These are phyloP conservation scores for Muscicapa comitata DNA, from an alignment of 2,797 vertebrate species.

Conservation along the genomic window DNA sequence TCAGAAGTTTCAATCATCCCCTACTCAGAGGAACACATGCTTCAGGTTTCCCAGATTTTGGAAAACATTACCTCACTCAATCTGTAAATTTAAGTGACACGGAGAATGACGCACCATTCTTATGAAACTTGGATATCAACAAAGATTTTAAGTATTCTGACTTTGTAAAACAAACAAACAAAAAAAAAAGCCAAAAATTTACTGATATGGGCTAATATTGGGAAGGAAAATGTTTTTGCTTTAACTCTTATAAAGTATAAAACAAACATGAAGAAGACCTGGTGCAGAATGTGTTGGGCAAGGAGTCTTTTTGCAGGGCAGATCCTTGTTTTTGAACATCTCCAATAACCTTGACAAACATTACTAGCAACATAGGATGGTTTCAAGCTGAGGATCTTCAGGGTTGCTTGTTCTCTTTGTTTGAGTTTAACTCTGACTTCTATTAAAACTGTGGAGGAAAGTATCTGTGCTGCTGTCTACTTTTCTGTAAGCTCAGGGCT, in stretches of 20 bases:
- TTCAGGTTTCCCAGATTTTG: not conserved
- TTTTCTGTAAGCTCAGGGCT: not conserved
- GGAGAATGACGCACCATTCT: fast-evolving
- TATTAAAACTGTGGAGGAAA: not conserved
- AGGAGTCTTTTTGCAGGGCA: not conserved
- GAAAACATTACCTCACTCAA: not conserved
- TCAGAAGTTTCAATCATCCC: not conserved
- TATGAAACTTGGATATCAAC: not conserved
- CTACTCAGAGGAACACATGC: fast-evolving
- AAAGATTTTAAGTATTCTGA: not conserved
- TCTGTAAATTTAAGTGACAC: not conserved
- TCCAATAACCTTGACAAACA: not conserved
- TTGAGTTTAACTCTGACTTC: not conserved
- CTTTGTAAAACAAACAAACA: fast-evolving
- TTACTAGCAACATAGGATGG: not conserved
- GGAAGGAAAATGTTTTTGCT: not conserved
- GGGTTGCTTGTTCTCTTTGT: not conserved
- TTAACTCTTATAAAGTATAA: not conserved
- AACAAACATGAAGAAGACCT: not conserved
- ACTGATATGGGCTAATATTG: not conserved
- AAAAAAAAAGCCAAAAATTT: not conserved
- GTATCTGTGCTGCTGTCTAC: fast-evolving
- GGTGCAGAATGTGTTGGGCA: not conserved
- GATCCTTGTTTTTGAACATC: not conserved
- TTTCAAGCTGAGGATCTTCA: not conserved